Evolutionary conservation across 2,113 vertebrate species (phyloP).

Genomic region (Callipepla californica): DNA sequence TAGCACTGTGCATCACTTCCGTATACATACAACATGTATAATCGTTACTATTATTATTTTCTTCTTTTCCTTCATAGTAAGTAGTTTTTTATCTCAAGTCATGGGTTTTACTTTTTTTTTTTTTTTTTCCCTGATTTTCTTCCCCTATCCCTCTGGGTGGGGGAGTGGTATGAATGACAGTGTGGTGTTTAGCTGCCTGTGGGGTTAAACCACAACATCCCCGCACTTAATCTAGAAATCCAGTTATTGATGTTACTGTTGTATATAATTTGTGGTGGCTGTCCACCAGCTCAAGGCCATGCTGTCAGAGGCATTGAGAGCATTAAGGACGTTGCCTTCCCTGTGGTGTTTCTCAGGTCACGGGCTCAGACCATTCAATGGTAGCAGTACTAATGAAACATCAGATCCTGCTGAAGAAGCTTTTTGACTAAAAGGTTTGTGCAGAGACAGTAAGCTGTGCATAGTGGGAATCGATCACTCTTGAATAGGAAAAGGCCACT

Average conservation of each 20-base stretch:
- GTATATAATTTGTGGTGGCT: background rate
- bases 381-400: background rate
- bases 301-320: background rate
- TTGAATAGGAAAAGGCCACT: background rate
- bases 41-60: too few species aligned
- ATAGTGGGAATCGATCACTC: background rate
- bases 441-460: background rate
- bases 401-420: background rate
- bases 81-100: too few species aligned
- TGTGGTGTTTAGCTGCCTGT: too few species aligned
- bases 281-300: too few species aligned
- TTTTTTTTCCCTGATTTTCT: too few species aligned
- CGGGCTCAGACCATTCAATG: background rate
- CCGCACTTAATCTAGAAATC: background rate
- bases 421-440: background rate
- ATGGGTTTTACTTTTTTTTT: too few species aligned
- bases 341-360: background rate
- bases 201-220: background rate
- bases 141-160: too few species aligned
- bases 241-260: background rate
- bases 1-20: too few species aligned
- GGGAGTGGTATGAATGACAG: too few species aligned
- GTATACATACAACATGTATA: too few species aligned
- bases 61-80: too few species aligned
- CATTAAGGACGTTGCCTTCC: background rate